Percentiles rank a stretch among this genome's conserved stretches.
Evolutionary conservation across 2,113 vertebrate species (phyloP).

Genomic region (Melanotaenia duboulayi): DNA sequence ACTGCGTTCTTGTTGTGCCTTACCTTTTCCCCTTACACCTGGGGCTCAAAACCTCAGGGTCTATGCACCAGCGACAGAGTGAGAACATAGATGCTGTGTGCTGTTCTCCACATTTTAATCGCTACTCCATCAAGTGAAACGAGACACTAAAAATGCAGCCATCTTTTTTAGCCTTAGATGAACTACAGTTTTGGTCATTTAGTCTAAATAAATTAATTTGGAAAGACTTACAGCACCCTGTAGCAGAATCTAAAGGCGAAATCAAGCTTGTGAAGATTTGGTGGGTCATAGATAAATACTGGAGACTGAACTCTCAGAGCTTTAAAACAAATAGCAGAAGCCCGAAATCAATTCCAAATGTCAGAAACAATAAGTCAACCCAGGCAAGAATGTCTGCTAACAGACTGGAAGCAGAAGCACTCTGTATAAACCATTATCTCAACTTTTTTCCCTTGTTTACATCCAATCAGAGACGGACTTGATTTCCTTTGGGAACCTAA

Average conservation of each 20-base stretch:
- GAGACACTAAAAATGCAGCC: no score
- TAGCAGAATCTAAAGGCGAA: neutral
- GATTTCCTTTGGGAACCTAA: neutral
- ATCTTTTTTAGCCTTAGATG: neutral
- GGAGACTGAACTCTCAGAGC: neutral
- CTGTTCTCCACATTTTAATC: neutral
- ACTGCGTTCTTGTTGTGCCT: neutral
- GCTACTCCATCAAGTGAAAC: neutral
- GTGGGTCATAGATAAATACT: neutral
- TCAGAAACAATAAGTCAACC: neutral
- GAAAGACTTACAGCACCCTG: neutral
- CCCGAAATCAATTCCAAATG: conserved; percentile 2
- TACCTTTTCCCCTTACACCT: neutral
- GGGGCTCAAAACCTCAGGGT: neutral
- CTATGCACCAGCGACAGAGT: neutral
- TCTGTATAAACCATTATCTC: neutral
- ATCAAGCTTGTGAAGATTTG: neutral
- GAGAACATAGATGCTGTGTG: neutral
- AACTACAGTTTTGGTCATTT: neutral
- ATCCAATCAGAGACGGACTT: neutral
- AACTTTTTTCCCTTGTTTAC: neutral
- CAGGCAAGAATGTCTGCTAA: neutral
- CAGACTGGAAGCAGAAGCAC: neutral
- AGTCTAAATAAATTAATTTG: neutral
- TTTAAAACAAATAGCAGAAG: conserved; percentile 11